Evolutionary conservation across 1,140 invertebrate genomes (phyloP), one percentile per base, ranked within the genome.

Genomic region (Tetramorium simillimum): DNA sequence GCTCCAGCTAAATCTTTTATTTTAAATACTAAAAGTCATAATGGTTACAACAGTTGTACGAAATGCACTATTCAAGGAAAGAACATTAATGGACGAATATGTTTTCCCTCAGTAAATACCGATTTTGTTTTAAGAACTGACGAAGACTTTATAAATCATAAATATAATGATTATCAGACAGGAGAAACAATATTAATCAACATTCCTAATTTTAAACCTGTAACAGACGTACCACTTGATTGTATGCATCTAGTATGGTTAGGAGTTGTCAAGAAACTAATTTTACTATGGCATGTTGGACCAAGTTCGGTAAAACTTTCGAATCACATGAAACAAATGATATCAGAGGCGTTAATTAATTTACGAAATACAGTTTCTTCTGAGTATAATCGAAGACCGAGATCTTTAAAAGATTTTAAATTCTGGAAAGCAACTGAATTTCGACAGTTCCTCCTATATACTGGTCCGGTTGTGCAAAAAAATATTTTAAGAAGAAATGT

Each of bases 341-440:
- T 73, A 53, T 73, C 69, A 49, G 2, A 51, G 28, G 40, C 65
- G 10, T 49, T 51, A 70, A 0, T 53, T 28, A 73, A 72, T 72
- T 51, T 73, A 28, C 49, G 14, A 73, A 73, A 53, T 4, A 73
- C 24, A 53, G 49, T 73, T 16, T 28, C 70, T 51, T 53, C 0
- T 37, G 70, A 73, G 14, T 73, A 18, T 72, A 2, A 33, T 73
- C 28, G 70, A 6, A 53, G 28, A 53, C 70, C 49, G 4, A 53
- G 16, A 73, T 53, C 28, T 46, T 16, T 67, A 21, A 67, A 2
- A 46, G n/a, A 67, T 67, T 40, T 73, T 53, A 73, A 10, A 73
- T 37, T 73, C 1, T 53, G 70, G 37, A 73, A 73, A 53, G 60
- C 49, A 53, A 73, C 70, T 2, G 49, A 73, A 73, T 73, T 73